Base-by-base conservation (phyloP, 2,888 invertebrate species). In the Netelia melanura region DNA sequence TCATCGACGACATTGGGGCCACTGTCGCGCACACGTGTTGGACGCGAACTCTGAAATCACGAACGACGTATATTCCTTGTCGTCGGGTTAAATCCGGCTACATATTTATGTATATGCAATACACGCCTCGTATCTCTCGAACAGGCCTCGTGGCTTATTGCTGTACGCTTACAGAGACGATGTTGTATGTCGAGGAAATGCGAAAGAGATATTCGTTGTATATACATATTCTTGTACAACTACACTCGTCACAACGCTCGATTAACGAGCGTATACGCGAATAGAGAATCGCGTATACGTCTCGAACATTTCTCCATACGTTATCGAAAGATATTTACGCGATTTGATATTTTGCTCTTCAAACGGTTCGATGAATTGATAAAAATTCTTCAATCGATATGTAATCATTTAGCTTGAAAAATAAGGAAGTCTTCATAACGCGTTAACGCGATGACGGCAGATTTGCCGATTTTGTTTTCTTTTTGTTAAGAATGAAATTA, bases 1-100 rank as follows among this genome's bases (percentile, higher is more conserved):
- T 81, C 70, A 78, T 83, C 70, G 83, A 83, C 68, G 77, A 77
- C 81, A 81, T 75, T 64, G 14, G 38, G 9, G 30, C 65, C 8
- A 8, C 3, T 17, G 48, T 43, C 11, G 11, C 44, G n/a, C 14
- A 71, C 83, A 85, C 83, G 76, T 85, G 83, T 83, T 76, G 17
- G 0, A 74, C 78, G 56, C 58, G 64, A 72, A 76, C 70, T 30
- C 65, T 62, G 48, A 38, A 54, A 52, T 68, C 23, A 21, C 38
- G 23, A 38, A n/a, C 3, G n/a, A 74, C 44, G 17, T 30, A 52
- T 68, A 38, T 61, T 70, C 64, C 48, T 61, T 62, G 38, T 11
- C 21, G n/a, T 58, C 56, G 25, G 23, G 25, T 56, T 52, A 14
- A 52, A 38, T 62, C 43, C 43, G 14, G 38, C 48, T 48, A 65